Percentiles rank a stretch among this genome's conserved stretches.
Conservation (phyloP, 1,140 invertebrate genomes). For the Spodoptera frugiperda region DNA sequence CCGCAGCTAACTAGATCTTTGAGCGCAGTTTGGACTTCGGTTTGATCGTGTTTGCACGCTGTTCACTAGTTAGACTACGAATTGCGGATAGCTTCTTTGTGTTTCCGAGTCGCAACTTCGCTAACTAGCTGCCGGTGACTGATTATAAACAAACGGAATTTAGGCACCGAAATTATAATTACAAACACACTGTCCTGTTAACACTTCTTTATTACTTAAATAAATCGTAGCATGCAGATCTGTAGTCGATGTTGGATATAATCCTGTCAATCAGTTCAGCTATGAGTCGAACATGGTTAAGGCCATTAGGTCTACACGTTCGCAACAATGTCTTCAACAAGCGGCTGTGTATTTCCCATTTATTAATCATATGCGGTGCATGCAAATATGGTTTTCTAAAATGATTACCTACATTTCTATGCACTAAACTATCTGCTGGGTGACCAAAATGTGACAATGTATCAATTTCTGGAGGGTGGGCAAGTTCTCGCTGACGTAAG, state of each 20-base stretch:
- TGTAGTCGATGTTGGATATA: constrained; percentile 9
- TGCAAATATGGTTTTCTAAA: constrained; percentile 3
- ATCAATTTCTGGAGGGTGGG: not conserved
- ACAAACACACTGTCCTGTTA: constrained; percentile 1
- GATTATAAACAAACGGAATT: constrained; percentile 53
- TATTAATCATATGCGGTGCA: not conserved
- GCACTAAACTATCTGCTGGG: not conserved
- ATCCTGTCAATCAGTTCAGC: constrained; percentile 6
- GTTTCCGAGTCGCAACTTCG: constrained; percentile 75
- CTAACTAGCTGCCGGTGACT: constrained; percentile 80
- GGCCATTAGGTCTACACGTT: not conserved
- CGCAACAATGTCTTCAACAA: not conserved
- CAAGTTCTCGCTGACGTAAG: not conserved
- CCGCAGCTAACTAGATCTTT: constrained; percentile 82
- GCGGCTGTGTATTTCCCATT: constrained; percentile 17
- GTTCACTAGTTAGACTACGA: constrained; percentile 77
- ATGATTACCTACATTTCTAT: not conserved
- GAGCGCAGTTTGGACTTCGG: constrained; percentile 76
- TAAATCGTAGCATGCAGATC: constrained; percentile 5
- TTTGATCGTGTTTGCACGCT: constrained; percentile 77
- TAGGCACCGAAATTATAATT: constrained; percentile 50
- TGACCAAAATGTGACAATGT: not conserved
- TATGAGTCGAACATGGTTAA: not conserved
- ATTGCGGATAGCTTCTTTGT: constrained; percentile 80
- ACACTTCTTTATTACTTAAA: constrained; percentile 15